Percentiles rank a stretch among this genome's conserved stretches.
Evolutionary conservation across 2,797 vertebrate genomes (phyloP).

Genomic region (Australoheros facetus): DNA sequence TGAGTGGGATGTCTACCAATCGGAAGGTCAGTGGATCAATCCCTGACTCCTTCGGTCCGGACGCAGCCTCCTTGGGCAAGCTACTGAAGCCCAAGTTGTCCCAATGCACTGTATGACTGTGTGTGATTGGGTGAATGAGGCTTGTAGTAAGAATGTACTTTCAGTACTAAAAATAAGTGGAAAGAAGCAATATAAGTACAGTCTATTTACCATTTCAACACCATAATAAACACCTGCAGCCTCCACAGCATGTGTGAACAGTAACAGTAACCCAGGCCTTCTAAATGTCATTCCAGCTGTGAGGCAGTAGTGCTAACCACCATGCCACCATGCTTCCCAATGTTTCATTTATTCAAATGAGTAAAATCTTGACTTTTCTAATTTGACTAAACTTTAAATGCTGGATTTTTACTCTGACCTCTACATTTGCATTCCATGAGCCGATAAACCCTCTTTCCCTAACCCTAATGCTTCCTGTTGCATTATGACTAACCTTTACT

Average conservation of each 20-base stretch:
- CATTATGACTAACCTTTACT: constrained; percentile 73
- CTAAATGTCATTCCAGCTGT: too few relatives aligned
- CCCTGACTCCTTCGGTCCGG: neutral
- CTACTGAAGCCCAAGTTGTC: neutral
- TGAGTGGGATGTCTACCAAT: neutral
- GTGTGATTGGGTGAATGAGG: neutral
- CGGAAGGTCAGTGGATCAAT: neutral
- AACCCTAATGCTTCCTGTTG: constrained; percentile 27
- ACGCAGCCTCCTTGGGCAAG: too few relatives aligned
- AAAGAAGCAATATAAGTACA: neutral
- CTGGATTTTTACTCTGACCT: neutral
- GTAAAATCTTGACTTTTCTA: neutral
- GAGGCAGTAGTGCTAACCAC: too few relatives aligned
- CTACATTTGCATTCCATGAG: constrained; percentile 7
- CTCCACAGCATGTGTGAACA: neutral
- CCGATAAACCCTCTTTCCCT: constrained; percentile 32
- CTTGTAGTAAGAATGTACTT: neutral
- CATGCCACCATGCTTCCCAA: neutral
- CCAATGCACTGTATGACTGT: neutral
- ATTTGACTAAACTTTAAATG: neutral
- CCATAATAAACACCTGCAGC: neutral
- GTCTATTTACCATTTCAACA: neutral
- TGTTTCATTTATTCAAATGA: too few relatives aligned
- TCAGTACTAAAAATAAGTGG: neutral
- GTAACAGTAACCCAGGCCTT: too few relatives aligned